A percentile compares a stretch with the other conserved stretches of the same genome.
phyloP scores from a whole-genome alignment of 1,140 invertebrate species.

The Orius laevigatus region DNA sequence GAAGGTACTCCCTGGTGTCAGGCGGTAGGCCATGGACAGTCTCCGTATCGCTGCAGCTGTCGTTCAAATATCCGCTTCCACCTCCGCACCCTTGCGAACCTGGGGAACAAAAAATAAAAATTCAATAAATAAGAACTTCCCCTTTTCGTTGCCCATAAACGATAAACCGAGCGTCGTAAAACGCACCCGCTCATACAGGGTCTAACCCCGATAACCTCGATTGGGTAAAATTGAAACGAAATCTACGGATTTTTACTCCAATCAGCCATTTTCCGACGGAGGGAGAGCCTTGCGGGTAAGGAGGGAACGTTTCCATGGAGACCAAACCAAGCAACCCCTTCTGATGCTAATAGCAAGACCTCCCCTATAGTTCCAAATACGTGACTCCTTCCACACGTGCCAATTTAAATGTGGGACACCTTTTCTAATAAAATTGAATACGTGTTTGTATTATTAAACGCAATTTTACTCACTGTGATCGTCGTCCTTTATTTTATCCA shows the following conservation, averaged over 20 bases:
- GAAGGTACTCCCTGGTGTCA: conserved; percentile 16
- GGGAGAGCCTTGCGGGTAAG: conserved; percentile 1
- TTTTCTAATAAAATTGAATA: not conserved
- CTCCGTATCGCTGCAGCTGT: conserved; percentile 34
- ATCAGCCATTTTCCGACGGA: too few species aligned
- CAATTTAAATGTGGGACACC: too few species aligned
- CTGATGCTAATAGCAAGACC: too few species aligned
- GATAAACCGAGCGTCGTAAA: not conserved
- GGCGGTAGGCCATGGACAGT: conserved; percentile 20
- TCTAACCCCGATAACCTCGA: not conserved
- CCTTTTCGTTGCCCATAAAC: not conserved
- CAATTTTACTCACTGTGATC: conserved; percentile 30
- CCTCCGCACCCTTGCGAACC: conserved; percentile 25
- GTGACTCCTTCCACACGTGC: too few species aligned
- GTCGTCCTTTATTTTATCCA: conserved; percentile 23
- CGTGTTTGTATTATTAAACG: not conserved
- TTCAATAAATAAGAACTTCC: not conserved
- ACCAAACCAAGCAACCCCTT: not conserved
- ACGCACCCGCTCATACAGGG: not conserved
- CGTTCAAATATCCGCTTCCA: conserved; percentile 27
- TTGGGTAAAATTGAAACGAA: too few species aligned
- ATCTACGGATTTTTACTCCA: too few species aligned
- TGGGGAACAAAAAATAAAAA: conserved; percentile 16
- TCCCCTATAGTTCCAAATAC: too few species aligned
- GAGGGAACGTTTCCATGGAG: conserved; percentile 8